These are phyloP conservation scores for Setophaga kirtlandii DNA, from an alignment of 2,113 vertebrate genomes.

Conservation along the genomic window DNA sequence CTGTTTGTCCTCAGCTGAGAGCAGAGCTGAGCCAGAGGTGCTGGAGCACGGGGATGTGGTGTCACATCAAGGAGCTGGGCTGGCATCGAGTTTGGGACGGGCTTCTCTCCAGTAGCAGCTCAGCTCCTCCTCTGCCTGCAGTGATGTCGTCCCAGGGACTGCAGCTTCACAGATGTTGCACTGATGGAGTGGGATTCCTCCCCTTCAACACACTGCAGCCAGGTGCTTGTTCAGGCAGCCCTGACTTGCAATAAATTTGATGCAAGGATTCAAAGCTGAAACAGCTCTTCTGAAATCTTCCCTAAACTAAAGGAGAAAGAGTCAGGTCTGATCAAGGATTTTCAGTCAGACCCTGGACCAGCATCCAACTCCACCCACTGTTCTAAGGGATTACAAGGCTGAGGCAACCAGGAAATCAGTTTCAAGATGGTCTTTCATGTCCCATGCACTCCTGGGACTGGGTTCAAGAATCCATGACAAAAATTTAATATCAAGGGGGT, in stretches of 20 bases:
- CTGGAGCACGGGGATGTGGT: rapidly evolving
- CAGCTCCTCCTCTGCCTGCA: not conserved
- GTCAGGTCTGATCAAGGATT: not conserved
- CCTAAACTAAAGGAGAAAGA: not conserved
- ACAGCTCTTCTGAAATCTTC: not conserved
- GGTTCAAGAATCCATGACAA: not conserved
- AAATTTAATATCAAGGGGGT: not conserved
- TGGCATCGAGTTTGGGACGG: not conserved
- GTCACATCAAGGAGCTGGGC: not conserved
- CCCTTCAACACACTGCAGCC: not conserved
- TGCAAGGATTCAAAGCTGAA: not conserved
- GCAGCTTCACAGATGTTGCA: not conserved
- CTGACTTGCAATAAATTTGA: not conserved
- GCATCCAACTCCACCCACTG: not conserved
- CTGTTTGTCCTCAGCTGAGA: not conserved
- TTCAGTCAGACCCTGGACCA: not conserved
- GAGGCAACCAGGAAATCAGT: not conserved
- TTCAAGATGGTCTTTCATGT: not conserved
- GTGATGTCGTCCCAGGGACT: rapidly evolving
- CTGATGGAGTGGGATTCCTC: not conserved
- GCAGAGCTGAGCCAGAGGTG: not conserved
- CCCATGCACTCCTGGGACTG: not conserved
- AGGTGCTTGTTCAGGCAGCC: not conserved
- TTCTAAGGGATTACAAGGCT: not conserved
- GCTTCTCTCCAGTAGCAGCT: not conserved